These are phyloP conservation scores for Erethizon dorsatum DNA, from an alignment of 2,797 vertebrate genomes.

Conservation along the genomic window DNA sequence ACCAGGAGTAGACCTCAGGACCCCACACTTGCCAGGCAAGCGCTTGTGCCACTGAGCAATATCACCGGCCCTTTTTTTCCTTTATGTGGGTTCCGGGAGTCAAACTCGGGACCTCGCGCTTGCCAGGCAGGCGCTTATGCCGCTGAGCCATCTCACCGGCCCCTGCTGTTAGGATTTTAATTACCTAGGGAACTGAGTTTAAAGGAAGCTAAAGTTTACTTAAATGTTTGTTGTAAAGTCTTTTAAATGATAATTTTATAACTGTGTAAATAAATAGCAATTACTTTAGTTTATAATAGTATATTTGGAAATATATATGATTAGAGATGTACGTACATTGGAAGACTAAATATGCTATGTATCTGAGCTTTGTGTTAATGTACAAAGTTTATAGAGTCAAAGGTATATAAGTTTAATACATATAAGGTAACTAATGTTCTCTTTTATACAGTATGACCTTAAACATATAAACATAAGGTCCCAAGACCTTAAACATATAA, in stretches of 20 bases:
- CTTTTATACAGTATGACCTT: not conserved
- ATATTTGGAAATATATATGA: not conserved
- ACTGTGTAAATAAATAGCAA: not conserved
- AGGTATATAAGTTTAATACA: not conserved
- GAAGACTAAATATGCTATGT: not conserved
- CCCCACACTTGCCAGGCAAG: too few relatives aligned
- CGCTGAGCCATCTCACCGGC: too few relatives aligned
- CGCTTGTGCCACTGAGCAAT: too few relatives aligned
- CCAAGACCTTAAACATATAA: not conserved
- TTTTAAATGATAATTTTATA: not conserved
- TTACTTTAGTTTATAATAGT: not conserved
- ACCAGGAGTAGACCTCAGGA: too few relatives aligned
- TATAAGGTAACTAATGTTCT: not conserved
- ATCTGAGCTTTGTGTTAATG: not conserved
- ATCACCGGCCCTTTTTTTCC: too few relatives aligned
- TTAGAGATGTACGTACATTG: not conserved
- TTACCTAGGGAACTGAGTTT: not conserved
- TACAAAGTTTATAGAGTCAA: not conserved
- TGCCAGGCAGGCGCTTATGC: too few relatives aligned
- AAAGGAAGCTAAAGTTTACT: not conserved
- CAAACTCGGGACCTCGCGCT: too few relatives aligned
- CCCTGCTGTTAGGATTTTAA: not conserved
- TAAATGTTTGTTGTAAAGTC: not conserved
- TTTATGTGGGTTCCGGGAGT: too few relatives aligned
- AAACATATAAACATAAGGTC: not conserved